Base-by-base conservation (phyloP, 2,113 vertebrate species). In the Anthoscopus minutus region DNA sequence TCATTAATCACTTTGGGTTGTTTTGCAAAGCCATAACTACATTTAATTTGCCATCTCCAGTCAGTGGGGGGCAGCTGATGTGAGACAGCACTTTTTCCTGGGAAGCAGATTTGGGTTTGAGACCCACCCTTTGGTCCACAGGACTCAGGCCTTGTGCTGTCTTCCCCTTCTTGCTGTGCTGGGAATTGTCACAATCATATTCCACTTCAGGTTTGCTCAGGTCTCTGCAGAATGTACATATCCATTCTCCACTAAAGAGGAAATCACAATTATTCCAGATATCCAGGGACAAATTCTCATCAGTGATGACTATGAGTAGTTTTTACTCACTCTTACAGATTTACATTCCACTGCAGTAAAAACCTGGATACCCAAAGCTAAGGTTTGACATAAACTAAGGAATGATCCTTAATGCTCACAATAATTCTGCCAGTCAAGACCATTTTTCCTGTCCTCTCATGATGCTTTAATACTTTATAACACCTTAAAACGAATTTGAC, bases 201-300 rank as follows among this genome's bases (percentile, higher is more conserved):
- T 99, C 98, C n/a, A 99, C 98, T 97, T 99, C 99, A 42, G 99
- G 99, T 72, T 96, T 98, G 71, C 97, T 97, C 80, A 99, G 96
- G 96, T 98, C 99, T 97, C 99, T 98, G 96, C 99, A 99, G 98
- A 99, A 99, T 0, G 99, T 99, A 96, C 99, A 99, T 97, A 99
- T 99, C 98, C 99, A 99, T 76, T 99, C 99, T 58, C 99, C 99
- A 97, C 99, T 99, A 74, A 90, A 95, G 30, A 94, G 81, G 38
- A 94, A 86, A 96, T 80, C 37, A 61, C 44, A 86, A 33, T 97
- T 81, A 97, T 72, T 97, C 20, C 45, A 95, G 27, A 33, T 15
- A 86, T 73, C 50, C 65, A 88, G 38, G 56, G 81, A 65, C 12
- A n/a, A 83, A 42, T 53, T 67, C 61, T 66, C 85, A 60, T 7